These are phyloP conservation scores for Bimastos eiseni DNA, from an alignment of 2,888 invertebrate genomes.

Conservation along the genomic window DNA sequence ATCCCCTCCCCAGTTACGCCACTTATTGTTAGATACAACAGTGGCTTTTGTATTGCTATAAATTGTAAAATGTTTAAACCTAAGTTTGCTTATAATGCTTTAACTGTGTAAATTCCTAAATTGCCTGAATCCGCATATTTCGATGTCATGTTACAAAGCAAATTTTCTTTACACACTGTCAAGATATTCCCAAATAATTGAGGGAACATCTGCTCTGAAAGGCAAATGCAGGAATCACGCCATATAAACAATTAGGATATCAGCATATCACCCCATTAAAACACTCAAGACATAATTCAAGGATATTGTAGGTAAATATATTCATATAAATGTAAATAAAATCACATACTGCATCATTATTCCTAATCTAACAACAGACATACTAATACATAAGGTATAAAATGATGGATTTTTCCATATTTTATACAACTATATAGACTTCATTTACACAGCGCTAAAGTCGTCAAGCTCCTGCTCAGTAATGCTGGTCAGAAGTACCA, in stretches of 20 bases:
- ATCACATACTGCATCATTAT: slow-evolving; percentile 19
- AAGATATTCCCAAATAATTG: not conserved
- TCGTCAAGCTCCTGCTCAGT: not conserved
- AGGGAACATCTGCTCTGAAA: not conserved
- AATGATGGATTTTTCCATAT: not conserved
- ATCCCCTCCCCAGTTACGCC: too few species aligned
- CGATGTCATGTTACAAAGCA: too few species aligned
- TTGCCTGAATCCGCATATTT: too few species aligned
- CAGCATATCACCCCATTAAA: not conserved
- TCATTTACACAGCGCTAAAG: not conserved
- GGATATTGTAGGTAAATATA: not conserved
- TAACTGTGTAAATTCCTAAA: too few species aligned
- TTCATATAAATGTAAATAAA: slow-evolving; percentile 13
- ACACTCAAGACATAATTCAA: not conserved
- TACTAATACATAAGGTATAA: not conserved
- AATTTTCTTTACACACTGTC: too few species aligned
- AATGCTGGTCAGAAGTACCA: not conserved
- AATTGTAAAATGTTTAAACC: too few species aligned
- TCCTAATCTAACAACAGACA: not conserved
- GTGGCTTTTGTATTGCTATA: too few species aligned
- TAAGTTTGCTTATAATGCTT: too few species aligned
- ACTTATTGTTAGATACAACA: too few species aligned
- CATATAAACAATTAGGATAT: not conserved
- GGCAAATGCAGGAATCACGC: not conserved
- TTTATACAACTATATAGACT: not conserved